Base-by-base conservation (phyloP, 2,888 invertebrate genomes). In the Dendrolimus houi region DNA sequence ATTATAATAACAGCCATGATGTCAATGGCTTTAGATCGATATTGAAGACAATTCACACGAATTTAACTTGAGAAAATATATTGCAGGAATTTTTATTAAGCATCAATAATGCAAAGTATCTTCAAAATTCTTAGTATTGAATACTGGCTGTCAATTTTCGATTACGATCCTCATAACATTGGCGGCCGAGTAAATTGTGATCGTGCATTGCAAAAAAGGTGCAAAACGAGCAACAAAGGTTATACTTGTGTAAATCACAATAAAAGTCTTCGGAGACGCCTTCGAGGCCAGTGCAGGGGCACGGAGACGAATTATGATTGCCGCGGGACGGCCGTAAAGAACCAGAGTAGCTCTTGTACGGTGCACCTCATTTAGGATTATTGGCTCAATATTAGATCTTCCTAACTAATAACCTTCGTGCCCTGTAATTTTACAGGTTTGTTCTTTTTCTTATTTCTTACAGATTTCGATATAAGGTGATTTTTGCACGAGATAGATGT, bases 261-360 rank as follows among this genome's bases (percentile, higher is more conserved):
- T 88, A 89, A 86, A 87, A 86, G 88, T 88, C 86, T 58, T 66
- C 68, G 64, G 74, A 81, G 83, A 82, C 86, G 87, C 84, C 85
- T 81, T 76, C 67, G 74, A 71, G 69, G 70, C 74, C 71, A 70
- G 75, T 76, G 77, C 75, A 75, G 78, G 73, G 71, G 64, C 47
- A 47, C 66, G 71, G 74, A 74, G 77, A 77, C 80, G 83, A 85
- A 75, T 83, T 85, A 84, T 79, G 82, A 80, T 74, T 70, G 79
- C 83, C 76, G 64, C 74, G 75, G 74, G 81, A 72, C 60, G 70
- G 60, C 72, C 76, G 75, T 80, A 81, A 78, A 78, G 66, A 69
- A 73, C 62, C 64, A 64, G 70, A 64, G 70, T 70, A 70, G 58
- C 58, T 52, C 55, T 55, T 63, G 72, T 72, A 69, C 64, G 68